Evolutionary conservation across 2,888 invertebrate species (phyloP), one percentile per base, ranked within the genome.

Genomic region (Leucophenga montana): DNA sequence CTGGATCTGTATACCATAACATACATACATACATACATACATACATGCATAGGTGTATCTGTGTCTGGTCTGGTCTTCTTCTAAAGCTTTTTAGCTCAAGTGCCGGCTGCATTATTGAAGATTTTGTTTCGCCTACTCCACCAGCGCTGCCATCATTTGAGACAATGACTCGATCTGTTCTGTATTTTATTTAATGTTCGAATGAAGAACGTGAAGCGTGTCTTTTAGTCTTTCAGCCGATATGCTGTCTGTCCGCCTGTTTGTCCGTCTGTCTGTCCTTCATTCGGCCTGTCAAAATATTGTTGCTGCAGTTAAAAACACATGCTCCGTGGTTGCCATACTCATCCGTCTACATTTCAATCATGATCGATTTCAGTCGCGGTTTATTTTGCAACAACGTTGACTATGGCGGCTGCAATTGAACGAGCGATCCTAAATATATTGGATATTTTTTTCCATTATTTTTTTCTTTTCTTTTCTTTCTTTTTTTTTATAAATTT

Each of bases 281-380:
- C 83, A 85, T 85, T 85, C 85, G 75, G 85, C 76, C 83, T 82
- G 82, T 82, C 82, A 82, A 82, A 82, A 82, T 85, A 85, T 82
- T 82, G 82, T 85, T 85, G 85, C 84, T 85, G 46, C 48, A 46
- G 48, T 46, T 46, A 48, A 20, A 13, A 18, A 22, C 62, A 64
- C 48, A 64, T 20, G 14, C 22, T n/a, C 22, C 31, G 46, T 13
- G 18, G 46, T 20, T 14, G n/a, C 62, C n/a, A 33, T 11, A 39
- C 39, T 39, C 39, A 39, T 39, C 39, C 5, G 62, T 64, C 46
- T 48, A 68, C 80, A 80, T 78, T 82, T 82, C 84, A 84, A 85
- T 82, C 84, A 82, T 82, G 82, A 82, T 85, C 85, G 82, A 82
- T 82, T 82, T 82, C 82, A 82, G 83, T 84, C 80, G 33, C 44